These are phyloP conservation scores for Spea bombifrons DNA, from an alignment of 2,113 vertebrate genomes.

Conservation along the genomic window DNA sequence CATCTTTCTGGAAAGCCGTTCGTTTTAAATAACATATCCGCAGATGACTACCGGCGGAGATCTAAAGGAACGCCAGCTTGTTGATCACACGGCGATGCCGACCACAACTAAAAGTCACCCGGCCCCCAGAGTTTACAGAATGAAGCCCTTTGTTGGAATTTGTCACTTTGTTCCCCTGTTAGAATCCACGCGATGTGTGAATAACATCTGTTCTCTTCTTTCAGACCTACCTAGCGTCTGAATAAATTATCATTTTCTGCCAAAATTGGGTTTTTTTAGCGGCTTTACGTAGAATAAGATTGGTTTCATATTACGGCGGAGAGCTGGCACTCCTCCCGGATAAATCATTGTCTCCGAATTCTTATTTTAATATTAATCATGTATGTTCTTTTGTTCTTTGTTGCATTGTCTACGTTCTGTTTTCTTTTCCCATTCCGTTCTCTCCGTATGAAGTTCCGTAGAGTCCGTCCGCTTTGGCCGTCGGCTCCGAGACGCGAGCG, in stretches of 20 bases:
- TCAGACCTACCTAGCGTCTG: slow-evolving; percentile 68
- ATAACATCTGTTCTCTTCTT: slow-evolving; percentile 69
- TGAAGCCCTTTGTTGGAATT: too few relatives aligned
- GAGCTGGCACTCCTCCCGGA: slow-evolving; percentile 57
- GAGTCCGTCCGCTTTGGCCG: slow-evolving; percentile 50
- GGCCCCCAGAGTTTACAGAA: too few relatives aligned
- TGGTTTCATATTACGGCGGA: slow-evolving; percentile 64
- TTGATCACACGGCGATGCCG: too few relatives aligned
- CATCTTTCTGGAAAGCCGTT: too few relatives aligned
- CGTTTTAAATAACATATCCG: too few relatives aligned
- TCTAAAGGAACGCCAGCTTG: too few relatives aligned
- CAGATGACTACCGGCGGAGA: too few relatives aligned
- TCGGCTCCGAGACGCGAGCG: slow-evolving; percentile 51
- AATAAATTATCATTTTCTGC: slow-evolving; percentile 76
- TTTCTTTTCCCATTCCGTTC: slow-evolving; percentile 1
- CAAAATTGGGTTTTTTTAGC: slow-evolving; percentile 66
- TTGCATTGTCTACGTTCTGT: background rate
- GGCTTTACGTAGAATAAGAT: slow-evolving; percentile 68
- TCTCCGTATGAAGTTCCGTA: slow-evolving; percentile 24
- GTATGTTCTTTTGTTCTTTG: slow-evolving; percentile 32
- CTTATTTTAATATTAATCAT: slow-evolving; percentile 43
- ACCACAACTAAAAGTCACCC: too few relatives aligned
- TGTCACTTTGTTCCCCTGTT: slow-evolving; percentile 49
- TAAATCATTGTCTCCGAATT: slow-evolving; percentile 53
- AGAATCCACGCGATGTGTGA: slow-evolving; percentile 62